Conservation (phyloP, 2,888 invertebrate genomes). For the Drosophila helvetica region DNA sequence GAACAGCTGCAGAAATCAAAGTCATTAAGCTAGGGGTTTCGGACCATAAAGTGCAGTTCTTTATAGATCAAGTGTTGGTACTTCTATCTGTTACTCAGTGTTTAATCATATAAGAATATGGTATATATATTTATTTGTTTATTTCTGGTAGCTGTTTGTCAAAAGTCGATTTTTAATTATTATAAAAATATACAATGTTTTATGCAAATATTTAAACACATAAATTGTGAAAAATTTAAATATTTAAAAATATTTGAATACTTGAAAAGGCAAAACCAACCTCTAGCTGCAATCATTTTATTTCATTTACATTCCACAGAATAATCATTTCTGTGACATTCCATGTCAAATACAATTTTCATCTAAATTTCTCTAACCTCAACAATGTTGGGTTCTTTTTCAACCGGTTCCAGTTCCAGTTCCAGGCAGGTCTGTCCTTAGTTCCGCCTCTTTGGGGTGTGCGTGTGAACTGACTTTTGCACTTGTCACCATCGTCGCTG, state of each 20-base stretch:
- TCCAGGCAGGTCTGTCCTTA: background rate
- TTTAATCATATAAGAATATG: too few relatives aligned
- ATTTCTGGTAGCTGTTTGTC: too few relatives aligned
- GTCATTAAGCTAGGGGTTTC: conserved; percentile 27
- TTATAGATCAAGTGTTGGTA: conserved; percentile 17
- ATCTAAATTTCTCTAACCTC: background rate
- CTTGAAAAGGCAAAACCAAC: too few relatives aligned
- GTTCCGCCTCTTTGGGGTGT: background rate
- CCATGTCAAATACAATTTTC: background rate
- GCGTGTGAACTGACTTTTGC: conserved; percentile 28
- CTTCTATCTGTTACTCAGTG: background rate
- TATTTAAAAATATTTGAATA: too few relatives aligned
- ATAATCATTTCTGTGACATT: background rate
- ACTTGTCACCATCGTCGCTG: conserved; percentile 29
- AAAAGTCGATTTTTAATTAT: too few relatives aligned
- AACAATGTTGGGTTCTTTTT: background rate
- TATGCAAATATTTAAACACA: too few relatives aligned
- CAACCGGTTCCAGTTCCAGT: too few relatives aligned
- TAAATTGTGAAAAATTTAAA: too few relatives aligned
- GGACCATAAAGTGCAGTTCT: conserved; percentile 9
- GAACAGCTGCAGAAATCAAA: conserved; percentile 32
- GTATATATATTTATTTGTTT: too few relatives aligned
- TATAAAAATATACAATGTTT: too few relatives aligned
- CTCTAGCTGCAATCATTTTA: too few relatives aligned
- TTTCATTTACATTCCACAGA: background rate